Conservation (phyloP, 2,888 invertebrate species). For the Parnassius apollo region DNA sequence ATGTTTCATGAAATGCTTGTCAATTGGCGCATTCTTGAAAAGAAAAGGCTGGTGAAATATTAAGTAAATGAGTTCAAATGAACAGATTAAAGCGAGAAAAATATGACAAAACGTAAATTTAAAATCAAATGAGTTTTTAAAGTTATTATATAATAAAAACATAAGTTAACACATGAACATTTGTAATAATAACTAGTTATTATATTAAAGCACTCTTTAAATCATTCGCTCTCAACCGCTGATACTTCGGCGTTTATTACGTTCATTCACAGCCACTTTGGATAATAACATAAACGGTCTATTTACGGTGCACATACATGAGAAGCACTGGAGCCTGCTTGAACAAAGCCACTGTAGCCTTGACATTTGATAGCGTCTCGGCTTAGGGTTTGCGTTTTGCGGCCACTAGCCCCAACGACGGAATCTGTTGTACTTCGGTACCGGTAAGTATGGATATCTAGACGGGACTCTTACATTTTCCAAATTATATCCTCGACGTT, state of each 20-base stretch:
- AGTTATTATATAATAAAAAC: constrained; percentile 15
- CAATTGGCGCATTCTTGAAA: too few relatives aligned
- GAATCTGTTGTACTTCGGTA: constrained; percentile 66
- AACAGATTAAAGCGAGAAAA: too few relatives aligned
- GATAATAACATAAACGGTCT: constrained; percentile 60
- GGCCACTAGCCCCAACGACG: constrained; percentile 75
- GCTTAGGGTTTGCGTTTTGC: constrained; percentile 36
- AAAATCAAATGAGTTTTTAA: constrained; percentile 20
- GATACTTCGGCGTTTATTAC: constrained; percentile 51
- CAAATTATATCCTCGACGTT: constrained; percentile 72
- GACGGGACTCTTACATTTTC: constrained; percentile 76
- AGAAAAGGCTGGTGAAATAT: too few relatives aligned
- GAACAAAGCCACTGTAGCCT: constrained; percentile 61
- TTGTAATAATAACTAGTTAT: constrained; percentile 16
- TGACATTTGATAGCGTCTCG: constrained; percentile 63
- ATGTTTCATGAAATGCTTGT: too few relatives aligned
- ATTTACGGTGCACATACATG: constrained; percentile 40
- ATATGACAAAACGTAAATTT: not conserved
- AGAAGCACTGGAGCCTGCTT: constrained; percentile 47
- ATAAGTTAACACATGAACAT: constrained; percentile 13
- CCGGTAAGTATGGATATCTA: constrained; percentile 71
- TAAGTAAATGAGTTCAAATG: too few relatives aligned
- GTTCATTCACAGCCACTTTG: constrained; percentile 75
- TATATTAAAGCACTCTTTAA: constrained; percentile 44
- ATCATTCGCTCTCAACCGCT: constrained; percentile 53